Percentiles rank a stretch among this genome's conserved stretches.
These are phyloP conservation scores for Cerastis leucographa DNA, from an alignment of 2,888 invertebrate species.

Conservation along the genomic window DNA sequence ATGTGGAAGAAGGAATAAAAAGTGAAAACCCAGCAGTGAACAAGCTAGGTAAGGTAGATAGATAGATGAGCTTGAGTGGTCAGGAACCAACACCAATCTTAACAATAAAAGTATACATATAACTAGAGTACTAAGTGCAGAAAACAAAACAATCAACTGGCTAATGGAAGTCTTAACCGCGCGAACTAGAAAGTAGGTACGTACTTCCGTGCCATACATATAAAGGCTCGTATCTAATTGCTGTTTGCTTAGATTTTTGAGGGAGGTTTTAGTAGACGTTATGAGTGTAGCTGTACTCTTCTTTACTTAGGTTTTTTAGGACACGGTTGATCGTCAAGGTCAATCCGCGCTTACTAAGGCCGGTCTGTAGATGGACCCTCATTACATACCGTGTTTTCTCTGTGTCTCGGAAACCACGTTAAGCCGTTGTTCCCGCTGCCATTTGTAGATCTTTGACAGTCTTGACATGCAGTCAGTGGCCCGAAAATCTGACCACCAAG, in stretches of 20 bases:
- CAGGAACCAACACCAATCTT: background rate
- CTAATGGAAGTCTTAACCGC: conserved; percentile 53
- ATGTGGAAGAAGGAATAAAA: background rate
- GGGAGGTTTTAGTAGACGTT: background rate
- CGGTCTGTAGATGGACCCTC: too few species aligned
- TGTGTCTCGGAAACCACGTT: too few species aligned
- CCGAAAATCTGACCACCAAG: too few species aligned
- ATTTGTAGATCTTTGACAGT: too few species aligned
- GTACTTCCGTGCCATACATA: background rate
- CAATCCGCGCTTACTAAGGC: too few species aligned
- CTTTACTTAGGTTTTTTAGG: too few species aligned
- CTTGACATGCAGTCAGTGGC: too few species aligned
- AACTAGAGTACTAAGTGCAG: conserved; percentile 31
- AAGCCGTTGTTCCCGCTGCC: too few species aligned
- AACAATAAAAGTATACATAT: background rate
- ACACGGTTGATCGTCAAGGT: too few species aligned
- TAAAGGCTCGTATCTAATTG: background rate
- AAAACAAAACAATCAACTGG: conserved; percentile 58
- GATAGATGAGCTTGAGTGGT: background rate
- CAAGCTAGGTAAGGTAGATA: too few species aligned
- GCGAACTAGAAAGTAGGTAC: conserved; percentile 20
- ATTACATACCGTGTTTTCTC: too few species aligned
- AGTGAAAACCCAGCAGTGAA: background rate
- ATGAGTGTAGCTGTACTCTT: too few species aligned
- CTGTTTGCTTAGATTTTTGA: background rate